phyloP scores from a whole-genome alignment of 2,113 vertebrate species.

The Marmota monax region DNA sequence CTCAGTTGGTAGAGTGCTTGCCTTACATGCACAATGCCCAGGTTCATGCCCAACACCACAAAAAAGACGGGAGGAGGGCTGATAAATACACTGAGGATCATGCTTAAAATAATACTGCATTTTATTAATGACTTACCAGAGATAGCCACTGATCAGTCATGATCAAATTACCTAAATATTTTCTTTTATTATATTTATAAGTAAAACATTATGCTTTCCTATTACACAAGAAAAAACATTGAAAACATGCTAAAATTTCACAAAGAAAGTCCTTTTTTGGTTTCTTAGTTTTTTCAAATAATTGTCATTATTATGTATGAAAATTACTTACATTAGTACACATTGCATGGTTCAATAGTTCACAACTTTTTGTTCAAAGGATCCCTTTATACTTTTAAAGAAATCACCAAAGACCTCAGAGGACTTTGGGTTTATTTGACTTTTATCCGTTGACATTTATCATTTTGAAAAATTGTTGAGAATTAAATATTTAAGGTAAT shows the following conservation, averaged over 20 bases:
- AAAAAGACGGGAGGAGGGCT: no score
- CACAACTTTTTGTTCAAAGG: neutral
- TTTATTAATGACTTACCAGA: conserved; percentile 26
- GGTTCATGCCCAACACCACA: no score
- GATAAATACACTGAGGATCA: neutral
- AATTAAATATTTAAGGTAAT: neutral
- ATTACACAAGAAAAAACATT: conserved; percentile 4
- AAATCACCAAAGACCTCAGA: neutral
- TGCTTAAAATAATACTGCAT: conserved; percentile 32
- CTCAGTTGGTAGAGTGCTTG: no score
- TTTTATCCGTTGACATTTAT: conserved; percentile 3
- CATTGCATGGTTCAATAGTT: neutral
- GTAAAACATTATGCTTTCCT: conserved; percentile 11
- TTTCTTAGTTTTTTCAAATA: conserved; percentile 38
- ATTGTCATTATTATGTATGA: neutral
- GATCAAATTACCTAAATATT: conserved; percentile 26
- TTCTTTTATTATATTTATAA: conserved; percentile 47
- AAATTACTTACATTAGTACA: conserved; percentile 15
- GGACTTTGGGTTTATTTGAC: neutral
- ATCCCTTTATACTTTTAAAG: neutral
- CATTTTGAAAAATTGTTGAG: conserved; percentile 22
- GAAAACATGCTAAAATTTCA: conserved; percentile 32
- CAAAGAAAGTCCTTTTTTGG: neutral
- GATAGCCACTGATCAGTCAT: conserved; percentile 20
- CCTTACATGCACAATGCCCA: no score